Evolutionary conservation across 2,797 vertebrate genomes (phyloP).

Genomic region (Botia almorhae): DNA sequence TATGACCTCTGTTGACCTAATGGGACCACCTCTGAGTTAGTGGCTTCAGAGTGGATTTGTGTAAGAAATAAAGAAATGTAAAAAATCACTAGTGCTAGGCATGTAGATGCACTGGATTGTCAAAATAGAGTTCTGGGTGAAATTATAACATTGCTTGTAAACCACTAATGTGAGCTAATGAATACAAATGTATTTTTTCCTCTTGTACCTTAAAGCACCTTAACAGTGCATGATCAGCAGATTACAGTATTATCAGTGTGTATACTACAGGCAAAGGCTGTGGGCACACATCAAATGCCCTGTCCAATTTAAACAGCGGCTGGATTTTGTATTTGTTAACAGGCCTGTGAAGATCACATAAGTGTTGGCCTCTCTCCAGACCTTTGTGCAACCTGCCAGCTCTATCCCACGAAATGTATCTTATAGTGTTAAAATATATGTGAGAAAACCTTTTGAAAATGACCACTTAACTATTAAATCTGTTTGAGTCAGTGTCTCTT

Average conservation of each 20-base stretch:
- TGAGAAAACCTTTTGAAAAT: conserved; percentile 39
- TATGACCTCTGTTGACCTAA: conserved; percentile 50
- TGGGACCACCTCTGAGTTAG: conserved; percentile 54
- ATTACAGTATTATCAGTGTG: background rate
- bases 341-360: conserved; percentile 10
- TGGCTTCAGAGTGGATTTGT: conserved; percentile 33
- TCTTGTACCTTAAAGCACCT: background rate
- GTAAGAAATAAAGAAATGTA: conserved; percentile 31
- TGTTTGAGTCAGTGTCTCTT: conserved; percentile 34
- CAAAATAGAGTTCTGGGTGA: conserved; percentile 43
- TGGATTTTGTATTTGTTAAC: conserved; percentile 25
- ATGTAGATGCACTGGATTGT: conserved; percentile 45
- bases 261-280: background rate
- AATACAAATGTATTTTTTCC: background rate
- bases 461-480: conserved; percentile 28
- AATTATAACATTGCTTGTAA: conserved; percentile 39
- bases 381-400: conserved; percentile 23
- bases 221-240: background rate
- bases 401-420: conserved; percentile 35
- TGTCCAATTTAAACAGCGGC: conserved; percentile 19
- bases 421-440: background rate
- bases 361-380: conserved; percentile 28
- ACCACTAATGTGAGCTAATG: conserved; percentile 41
- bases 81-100: conserved; percentile 43
- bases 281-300: conserved; percentile 25